Base-by-base conservation (phyloP, 1,140 invertebrate genomes). In the Araneus ventricosus region DNA sequence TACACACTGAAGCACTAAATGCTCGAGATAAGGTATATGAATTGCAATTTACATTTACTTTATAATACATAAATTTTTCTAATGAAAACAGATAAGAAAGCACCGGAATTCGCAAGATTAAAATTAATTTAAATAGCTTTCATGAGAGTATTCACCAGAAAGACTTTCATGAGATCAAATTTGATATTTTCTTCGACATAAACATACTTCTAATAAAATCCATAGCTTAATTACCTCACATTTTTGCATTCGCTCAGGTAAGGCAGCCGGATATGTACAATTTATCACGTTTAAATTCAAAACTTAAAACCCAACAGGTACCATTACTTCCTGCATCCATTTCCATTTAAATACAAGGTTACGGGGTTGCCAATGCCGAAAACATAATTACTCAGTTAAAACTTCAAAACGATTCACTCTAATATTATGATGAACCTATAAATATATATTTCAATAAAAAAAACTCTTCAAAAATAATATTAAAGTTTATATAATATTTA, bases 291-390 rank as follows among this genome's bases (percentile, higher is more conserved):
- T 75, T 75, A 34, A 75, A 75, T 75, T 75, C 70, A 75, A 75
- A 75, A 75, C 34, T 20, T 75, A 75, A 75, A 75, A 75, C 70
- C 70, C 70, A 75, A 75, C 70, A 75, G 70, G 70, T 75, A 75
- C 70, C 34, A 75, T 75, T 75, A 75, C 70, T 75, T 75, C 70
- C 70, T 75, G 70, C 30, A 75, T 75, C 70, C 70, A 75, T 75
- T 75, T 75, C 70, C 70, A 75, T 75, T 75, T 75, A 75, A 75
- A 75, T 75, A 75, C 70, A 75, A 75, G 70, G 70, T 75, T 34
- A 30, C 17, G 5, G 14, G 17, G 34, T 20, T 75, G 70, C 70
- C 70, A 75, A 75, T 34, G 4, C 2, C 70, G 20, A 1, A 75
- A 75, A 37, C 2, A 20, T 22, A 75, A 75, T 34, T 63, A 2